Base-by-base conservation (phyloP, 2,797 vertebrate genomes). In the Neoniphon sammara region DNA sequence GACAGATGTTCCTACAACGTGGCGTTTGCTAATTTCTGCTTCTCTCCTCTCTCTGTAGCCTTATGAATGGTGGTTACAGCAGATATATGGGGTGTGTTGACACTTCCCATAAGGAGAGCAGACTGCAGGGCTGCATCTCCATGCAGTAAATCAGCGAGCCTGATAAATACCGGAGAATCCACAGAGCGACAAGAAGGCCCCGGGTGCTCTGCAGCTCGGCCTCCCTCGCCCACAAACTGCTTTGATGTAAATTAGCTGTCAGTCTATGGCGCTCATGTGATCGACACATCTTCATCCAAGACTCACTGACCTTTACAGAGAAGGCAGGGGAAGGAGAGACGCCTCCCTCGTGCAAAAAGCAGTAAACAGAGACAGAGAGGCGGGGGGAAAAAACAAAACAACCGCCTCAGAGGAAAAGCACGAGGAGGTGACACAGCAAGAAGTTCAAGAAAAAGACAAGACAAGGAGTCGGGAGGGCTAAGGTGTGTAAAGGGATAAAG, bases 241-340 rank as follows among this genome's bases (percentile, higher is more conserved):
- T 92, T 90, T 91, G 91, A 90, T 89, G 82, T 87, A 85, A 91
- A 91, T 90, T 72, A 92, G 83, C 85, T 85, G 88, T 88, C 89
- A 81, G 83, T 88, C 81, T 73, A 49, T 14, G 64, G 75, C 62
- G 20, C 80, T 78, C 74, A 44, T 86, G 78, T 83, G 89, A 92
- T 90, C 61, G 78, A 85, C 91, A 89, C 83, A 82, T 78, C 87
- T 90, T 89, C 86, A 90, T 90, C 81, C 61, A 44, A 68, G 62
- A 86, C 81, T 87, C 83, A 36, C 84, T 93, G 92, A 94, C 93
- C 93, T 94, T 94, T 92, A 67, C 62, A 30, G 66, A 75, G 78
- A 70, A 73, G 83, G 81, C 79, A 61, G 74, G 52, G 73, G 72
- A 87, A 81, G 64, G 83, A 78, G 46, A 47, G 76, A 70, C 63